Percentiles rank a stretch among this genome's conserved stretches.
phyloP scores from a whole-genome alignment of 2,113 vertebrate species.

The Neomonachus schauinslandi region DNA sequence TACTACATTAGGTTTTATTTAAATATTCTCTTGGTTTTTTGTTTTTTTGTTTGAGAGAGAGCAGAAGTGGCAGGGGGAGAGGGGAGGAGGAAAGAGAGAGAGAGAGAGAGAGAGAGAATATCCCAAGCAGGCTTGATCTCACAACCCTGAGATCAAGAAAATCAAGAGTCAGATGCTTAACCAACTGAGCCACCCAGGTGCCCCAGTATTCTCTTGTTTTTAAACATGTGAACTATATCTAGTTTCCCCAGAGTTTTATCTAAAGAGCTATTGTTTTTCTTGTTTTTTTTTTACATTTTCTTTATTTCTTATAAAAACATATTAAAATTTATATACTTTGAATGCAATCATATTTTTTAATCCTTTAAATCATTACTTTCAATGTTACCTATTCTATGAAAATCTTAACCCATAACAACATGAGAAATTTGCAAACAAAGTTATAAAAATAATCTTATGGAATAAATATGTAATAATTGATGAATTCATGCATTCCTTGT shows the following conservation, averaged over 20 bases:
- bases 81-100: background rate
- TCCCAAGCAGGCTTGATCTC: background rate
- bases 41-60: background rate
- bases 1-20: background rate
- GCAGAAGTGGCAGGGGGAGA: background rate
- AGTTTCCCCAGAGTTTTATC: background rate
- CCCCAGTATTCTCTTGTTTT: background rate
- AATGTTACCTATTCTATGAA: background rate
- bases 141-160: background rate
- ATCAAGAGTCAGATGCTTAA: background rate
- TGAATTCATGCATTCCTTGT: background rate
- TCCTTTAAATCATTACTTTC: background rate
- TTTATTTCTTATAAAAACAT: conserved; percentile 1
- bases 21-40: background rate
- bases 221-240: conserved; percentile 7
- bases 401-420: background rate
- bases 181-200: background rate
- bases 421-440: conserved; percentile 11
- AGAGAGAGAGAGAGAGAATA: background rate
- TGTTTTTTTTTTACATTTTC: background rate
- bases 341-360: background rate
- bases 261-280: background rate
- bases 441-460: background rate
- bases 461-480: background rate
- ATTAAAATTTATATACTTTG: background rate